Percentiles rank a stretch among this genome's conserved stretches.
These are phyloP conservation scores for Galeopsomyia nigrocyanea DNA, from an alignment of 2,888 invertebrate species.

Conservation along the genomic window DNA sequence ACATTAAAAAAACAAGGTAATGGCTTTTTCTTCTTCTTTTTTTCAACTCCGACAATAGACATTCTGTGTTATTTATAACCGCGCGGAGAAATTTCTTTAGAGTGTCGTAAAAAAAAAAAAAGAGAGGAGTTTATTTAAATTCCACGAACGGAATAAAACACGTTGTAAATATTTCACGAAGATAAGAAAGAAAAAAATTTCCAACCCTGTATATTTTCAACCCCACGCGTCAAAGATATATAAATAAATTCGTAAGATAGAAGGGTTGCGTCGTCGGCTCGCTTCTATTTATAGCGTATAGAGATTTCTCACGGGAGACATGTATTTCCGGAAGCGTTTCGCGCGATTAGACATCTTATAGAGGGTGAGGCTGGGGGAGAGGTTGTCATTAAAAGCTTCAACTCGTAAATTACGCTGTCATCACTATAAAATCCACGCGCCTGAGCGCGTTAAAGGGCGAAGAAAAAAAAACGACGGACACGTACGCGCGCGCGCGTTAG, in stretches of 20 bases:
- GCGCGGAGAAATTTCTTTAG: too few relatives aligned
- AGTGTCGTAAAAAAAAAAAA: too few relatives aligned
- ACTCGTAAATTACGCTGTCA: conserved; percentile 12
- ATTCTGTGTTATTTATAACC: too few relatives aligned
- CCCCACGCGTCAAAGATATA: conserved; percentile 1
- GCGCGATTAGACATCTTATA: background rate
- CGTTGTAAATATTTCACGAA: too few relatives aligned
- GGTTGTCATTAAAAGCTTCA: conserved; percentile 3
- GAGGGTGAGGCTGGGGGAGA: background rate
- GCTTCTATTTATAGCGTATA: conserved; percentile 13
- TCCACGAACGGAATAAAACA: too few relatives aligned
- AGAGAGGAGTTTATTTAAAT: too few relatives aligned
- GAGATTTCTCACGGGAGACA: background rate
- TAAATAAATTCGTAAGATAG: conserved; percentile 17
- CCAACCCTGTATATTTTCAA: background rate
- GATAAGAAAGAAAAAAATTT: too few relatives aligned
- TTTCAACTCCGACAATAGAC: too few relatives aligned
- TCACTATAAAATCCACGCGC: conserved; percentile 10
- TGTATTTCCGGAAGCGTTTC: too few relatives aligned
- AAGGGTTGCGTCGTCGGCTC: background rate
- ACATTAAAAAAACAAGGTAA: too few relatives aligned
- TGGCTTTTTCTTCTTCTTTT: too few relatives aligned
- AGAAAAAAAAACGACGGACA: background rate
- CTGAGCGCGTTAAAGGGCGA: too few relatives aligned
- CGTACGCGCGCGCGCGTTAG: background rate